Conservation (phyloP, 53 echinoderm and acorn worm species). For the Pentamera pediparva region DNA sequence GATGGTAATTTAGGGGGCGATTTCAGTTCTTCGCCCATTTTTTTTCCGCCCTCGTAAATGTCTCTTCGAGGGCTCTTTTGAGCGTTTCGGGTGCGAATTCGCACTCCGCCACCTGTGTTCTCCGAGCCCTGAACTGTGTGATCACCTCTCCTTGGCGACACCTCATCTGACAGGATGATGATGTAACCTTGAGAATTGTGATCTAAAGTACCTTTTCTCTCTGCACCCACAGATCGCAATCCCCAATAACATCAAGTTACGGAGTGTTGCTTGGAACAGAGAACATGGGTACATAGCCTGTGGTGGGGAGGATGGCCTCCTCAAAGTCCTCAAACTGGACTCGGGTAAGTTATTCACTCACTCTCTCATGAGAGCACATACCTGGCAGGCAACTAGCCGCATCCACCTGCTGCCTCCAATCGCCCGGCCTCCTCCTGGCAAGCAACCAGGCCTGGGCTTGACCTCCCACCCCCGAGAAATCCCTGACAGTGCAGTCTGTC, state of each 20-base stretch:
- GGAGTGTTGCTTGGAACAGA: conserved; percentile 91
- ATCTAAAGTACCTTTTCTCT: neutral
- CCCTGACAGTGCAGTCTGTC: too few relatives aligned
- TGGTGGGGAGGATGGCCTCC: conserved; percentile 89
- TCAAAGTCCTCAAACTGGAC: conserved; percentile 95
- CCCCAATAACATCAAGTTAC: conserved; percentile 90
- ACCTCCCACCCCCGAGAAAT: too few relatives aligned
- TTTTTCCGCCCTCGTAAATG: too few relatives aligned
- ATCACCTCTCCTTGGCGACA: neutral
- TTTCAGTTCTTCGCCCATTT: too few relatives aligned
- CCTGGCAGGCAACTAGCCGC: too few relatives aligned
- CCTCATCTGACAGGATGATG: neutral
- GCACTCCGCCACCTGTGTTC: neutral
- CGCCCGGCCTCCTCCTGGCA: too few relatives aligned
- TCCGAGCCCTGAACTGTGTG: neutral
- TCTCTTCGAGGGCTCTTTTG: too few relatives aligned
- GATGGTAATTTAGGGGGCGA: too few relatives aligned
- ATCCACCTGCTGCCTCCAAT: too few relatives aligned
- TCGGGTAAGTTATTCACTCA: conserved; percentile 33
- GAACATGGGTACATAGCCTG: conserved; percentile 96
- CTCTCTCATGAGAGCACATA: neutral
- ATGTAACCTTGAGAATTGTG: neutral
- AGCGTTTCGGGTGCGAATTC: neutral
- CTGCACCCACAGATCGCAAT: conserved; percentile 72
- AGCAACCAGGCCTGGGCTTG: too few relatives aligned